Percentiles rank a stretch among this genome's conserved stretches.
Conservation (phyloP, 2,888 invertebrate genomes). For the Cryptus armator region DNA sequence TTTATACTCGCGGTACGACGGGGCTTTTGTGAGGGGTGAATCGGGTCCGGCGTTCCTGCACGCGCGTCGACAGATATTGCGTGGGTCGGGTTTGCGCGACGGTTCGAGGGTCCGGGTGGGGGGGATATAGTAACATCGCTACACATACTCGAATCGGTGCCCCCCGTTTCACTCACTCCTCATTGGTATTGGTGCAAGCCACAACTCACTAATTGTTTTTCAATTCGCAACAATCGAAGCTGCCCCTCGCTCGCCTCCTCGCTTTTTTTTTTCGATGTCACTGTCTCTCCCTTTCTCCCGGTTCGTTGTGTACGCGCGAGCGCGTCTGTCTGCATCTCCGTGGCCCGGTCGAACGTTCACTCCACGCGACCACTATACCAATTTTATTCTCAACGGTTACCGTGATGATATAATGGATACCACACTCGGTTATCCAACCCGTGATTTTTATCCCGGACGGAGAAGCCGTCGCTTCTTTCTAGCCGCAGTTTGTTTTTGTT, state of each 20-base stretch:
- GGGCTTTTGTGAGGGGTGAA: constrained; percentile 17
- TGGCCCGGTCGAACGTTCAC: background rate
- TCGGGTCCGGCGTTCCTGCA: constrained; percentile 22
- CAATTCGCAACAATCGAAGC: constrained; percentile 81
- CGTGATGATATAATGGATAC: constrained; percentile 59
- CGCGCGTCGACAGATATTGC: constrained; percentile 54
- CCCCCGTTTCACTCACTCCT: background rate
- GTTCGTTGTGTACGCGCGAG: constrained; percentile 14
- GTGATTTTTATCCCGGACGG: background rate
- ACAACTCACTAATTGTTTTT: constrained; percentile 83
- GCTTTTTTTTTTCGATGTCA: constrained; percentile 57
- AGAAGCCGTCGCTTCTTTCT: background rate
- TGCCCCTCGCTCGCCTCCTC: constrained; percentile 39
- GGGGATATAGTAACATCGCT: constrained; percentile 22
- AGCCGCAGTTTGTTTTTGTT: background rate
- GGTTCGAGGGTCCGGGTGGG: constrained; percentile 41
- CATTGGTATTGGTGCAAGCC: constrained; percentile 72
- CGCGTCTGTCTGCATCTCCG: background rate
- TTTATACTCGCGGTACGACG: constrained; percentile 21
- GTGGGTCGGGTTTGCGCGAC: constrained; percentile 38
- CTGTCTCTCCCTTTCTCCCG: constrained; percentile 15
- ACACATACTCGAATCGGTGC: constrained; percentile 15
- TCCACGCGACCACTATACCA: constrained; percentile 10
- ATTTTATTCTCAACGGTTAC: constrained; percentile 37
- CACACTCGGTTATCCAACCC: constrained; percentile 15